A percentile compares a stretch with the other conserved stretches of the same genome.
These are phyloP conservation scores for Intellagama lesueurii DNA, from an alignment of 2,797 vertebrate genomes.

Conservation along the genomic window DNA sequence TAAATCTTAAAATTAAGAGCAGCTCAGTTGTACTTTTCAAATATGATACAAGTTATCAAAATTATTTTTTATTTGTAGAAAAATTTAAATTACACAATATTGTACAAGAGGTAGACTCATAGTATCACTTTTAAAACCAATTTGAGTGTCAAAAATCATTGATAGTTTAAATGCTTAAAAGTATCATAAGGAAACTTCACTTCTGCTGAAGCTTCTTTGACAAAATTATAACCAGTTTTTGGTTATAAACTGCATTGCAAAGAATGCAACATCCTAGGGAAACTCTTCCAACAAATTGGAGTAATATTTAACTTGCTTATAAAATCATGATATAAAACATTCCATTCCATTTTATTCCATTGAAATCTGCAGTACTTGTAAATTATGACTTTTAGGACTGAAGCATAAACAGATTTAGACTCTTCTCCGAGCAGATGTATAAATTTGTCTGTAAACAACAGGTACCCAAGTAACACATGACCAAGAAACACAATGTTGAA, in stretches of 20 bases:
- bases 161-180: background rate
- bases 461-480: no score
- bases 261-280: background rate
- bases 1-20: background rate
- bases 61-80: background rate
- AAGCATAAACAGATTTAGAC: background rate
- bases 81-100: background rate
- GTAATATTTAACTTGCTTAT: background rate
- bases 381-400: background rate
- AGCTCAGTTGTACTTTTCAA: background rate
- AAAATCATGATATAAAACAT: background rate
- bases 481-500: background rate
- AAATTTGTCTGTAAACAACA: background rate
- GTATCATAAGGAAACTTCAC: background rate
- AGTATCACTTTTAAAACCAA: background rate
- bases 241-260: background rate
- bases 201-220: background rate
- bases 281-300: background rate
- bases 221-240: background rate
- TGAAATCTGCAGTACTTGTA: background rate
- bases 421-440: background rate
- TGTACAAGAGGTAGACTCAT: background rate
- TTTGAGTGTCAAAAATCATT: background rate
- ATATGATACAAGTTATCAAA: slow-evolving; percentile 1
- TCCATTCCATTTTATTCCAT: background rate